Evolutionary conservation across 2,888 invertebrate genomes (phyloP), one percentile per base, ranked within the genome.

Genomic region (Pristionchus mayeri): DNA sequence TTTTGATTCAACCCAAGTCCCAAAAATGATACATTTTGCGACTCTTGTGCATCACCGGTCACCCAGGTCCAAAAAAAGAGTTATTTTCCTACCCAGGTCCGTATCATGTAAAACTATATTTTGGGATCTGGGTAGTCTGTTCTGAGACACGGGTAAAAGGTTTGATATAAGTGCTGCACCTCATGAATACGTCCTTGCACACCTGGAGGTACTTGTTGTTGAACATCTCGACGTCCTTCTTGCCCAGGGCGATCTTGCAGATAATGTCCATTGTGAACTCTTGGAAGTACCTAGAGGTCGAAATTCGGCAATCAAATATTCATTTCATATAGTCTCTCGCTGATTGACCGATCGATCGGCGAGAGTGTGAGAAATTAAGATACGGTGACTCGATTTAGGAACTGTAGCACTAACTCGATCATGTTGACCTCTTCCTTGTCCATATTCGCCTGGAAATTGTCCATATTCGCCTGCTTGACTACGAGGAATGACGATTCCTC

Each of bases 211-310:
- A 79, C 11, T 52, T 44, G 67, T 88, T 88, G 3, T 86, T 80
- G 54, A 89, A 89, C 84, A 86, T 81, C 24, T 86, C 84, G 0
- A 86, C 85, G 13, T 85, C 75, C 16, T 85, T 84, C 71, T 89
- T 87, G 2, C 90, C 90, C 84, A 90, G 88, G 4, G 88, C 88
- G 13, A 90, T 78, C 11, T 89, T 81, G 21, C 85, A 87, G 40
- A 90, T 89, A 7, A 90, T 86, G 60, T 90, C 89, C 40, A 87
- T 86, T 3, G 90, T 88, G 81, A 85, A 87, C 80, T 90, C 88
- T 85, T 89, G 89, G 85, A 76, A 89, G 80, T 84, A 87, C n/a
- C 86, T 87, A 27, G 54, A 88, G 63, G 11, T 21, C 0, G 21
- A n/a, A 11, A 3, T 11, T n/a, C 9, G 1, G 57, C 1, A 1